Base-by-base conservation (phyloP, 2,113 vertebrate genomes). In the Electrona antarctica region DNA sequence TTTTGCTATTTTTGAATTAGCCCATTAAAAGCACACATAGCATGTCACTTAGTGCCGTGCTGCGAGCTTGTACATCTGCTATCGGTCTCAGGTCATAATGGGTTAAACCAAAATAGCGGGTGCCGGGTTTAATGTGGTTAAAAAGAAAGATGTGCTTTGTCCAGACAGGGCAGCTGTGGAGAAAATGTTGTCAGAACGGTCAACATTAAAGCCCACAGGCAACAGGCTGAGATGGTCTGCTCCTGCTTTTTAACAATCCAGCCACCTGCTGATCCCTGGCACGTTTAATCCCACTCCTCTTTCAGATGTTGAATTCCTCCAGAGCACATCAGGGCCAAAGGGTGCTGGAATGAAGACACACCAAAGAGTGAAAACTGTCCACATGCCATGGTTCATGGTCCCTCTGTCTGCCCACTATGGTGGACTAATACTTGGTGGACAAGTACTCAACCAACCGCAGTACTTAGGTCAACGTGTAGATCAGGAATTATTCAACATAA, bases 221-320 rank as follows among this genome's bases (percentile, higher is more conserved):
- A 29, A 9, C 51, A 14, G 41, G 13, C 54, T 50, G 60, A 54
- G 2, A 71, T 74, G 45, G 41, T 52, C 65, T 72, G 33, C 3
- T 41, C 33, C 33, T 41, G 68, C 62, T 67, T 76, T 60, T 63
- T 64, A 28, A 86, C 82, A 87, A 84, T 82, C 68, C 74, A 60
- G 79, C 74, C 90, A 91, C 78, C 89, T 90, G 87, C 79, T 73
- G 13, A 2, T 0, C 4, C 49, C 52, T 0, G 63, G 50, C 7
- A 54, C 62, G 77, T 78, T 77, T 89, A 90, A 90, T 85, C 89
- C 83, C 10, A 14, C 69, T 64, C 69, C 54, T 75, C 76, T 89
- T 88, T 88, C 85, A 89, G 55, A 78, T 46, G 8, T 56, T 73
- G 64, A 87, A 93, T 92, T 92, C 89, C 91, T 90, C 78, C 51